Percentiles rank a stretch among this genome's conserved stretches.
phyloP scores from a whole-genome alignment of 2,888 invertebrate genomes.

The Phymatocera aterrima region DNA sequence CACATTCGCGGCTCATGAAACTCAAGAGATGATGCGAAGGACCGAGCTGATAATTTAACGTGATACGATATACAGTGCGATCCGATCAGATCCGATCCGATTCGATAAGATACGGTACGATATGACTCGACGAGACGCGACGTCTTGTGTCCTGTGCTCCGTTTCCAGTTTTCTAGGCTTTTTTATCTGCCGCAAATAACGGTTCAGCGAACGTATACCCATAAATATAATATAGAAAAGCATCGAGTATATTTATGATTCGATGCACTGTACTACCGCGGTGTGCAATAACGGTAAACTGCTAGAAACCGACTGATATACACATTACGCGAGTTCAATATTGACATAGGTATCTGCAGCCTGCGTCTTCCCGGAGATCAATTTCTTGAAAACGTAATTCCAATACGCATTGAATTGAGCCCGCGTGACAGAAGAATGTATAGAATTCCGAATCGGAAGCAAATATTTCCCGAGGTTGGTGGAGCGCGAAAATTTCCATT shows the following conservation, averaged over 20 bases:
- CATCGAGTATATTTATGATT: conserved; percentile 29
- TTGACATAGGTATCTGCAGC: conserved; percentile 3
- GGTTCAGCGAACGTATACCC: background rate
- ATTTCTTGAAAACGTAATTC: conserved; percentile 23
- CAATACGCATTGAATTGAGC: background rate
- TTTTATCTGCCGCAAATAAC: conserved; percentile 12
- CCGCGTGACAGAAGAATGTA: background rate
- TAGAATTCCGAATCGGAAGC: background rate
- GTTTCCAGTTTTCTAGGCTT: background rate
- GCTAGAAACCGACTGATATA: conserved; percentile 20
- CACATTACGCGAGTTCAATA: conserved; percentile 7
- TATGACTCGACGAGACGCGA: background rate
- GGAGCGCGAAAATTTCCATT: background rate
- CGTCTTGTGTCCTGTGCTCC: background rate
- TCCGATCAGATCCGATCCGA: background rate
- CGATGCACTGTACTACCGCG: background rate
- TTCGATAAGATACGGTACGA: background rate
- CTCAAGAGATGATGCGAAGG: conserved; percentile 20
- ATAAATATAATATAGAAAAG: background rate
- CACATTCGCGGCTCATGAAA: conserved; percentile 21
- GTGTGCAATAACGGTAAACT: background rate
- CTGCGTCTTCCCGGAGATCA: conserved; percentile 8
- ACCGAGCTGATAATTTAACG: conserved; percentile 15
- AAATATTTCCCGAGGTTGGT: background rate
- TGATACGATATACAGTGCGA: background rate